phyloP scores from a whole-genome alignment of 2,113 vertebrate genomes.

The Thalassarche chlororhynchos region DNA sequence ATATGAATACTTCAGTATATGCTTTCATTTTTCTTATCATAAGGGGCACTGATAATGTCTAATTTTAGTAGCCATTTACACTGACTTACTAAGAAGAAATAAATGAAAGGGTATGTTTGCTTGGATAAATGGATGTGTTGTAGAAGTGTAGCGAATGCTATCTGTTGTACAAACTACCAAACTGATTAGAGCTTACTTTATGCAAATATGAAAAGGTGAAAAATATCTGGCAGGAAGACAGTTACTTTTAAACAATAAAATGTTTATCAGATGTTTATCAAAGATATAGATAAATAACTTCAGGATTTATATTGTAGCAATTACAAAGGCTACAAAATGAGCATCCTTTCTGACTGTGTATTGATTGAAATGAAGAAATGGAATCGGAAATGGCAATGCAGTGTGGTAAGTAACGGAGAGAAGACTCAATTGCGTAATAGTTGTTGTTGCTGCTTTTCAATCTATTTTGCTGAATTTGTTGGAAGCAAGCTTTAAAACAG shows the following conservation, averaged over 20 bases:
- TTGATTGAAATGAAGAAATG: neutral
- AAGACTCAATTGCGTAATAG: neutral
- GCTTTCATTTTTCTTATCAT: conserved; percentile 39
- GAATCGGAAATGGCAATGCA: neutral
- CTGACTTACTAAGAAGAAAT: conserved; percentile 21
- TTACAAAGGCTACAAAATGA: neutral
- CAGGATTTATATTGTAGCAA: neutral
- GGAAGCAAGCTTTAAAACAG: neutral
- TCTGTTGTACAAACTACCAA: neutral
- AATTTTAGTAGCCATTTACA: conserved; percentile 50
- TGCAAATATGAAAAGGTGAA: neutral
- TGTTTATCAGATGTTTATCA: neutral
- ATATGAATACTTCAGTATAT: neutral
- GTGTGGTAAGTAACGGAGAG: neutral
- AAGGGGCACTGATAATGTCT: conserved; percentile 6
- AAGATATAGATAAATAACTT: neutral
- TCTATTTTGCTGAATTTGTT: neutral
- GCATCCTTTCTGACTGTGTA: neutral
- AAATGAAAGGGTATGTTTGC: neutral
- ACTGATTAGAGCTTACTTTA: neutral
- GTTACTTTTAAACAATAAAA: neutral
- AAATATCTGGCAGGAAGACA: neutral
- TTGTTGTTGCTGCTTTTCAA: neutral
- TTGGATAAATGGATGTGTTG: neutral
- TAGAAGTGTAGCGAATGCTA: neutral